Evolutionary conservation across 2,888 invertebrate genomes (phyloP).

Genomic region (Dione juno): DNA sequence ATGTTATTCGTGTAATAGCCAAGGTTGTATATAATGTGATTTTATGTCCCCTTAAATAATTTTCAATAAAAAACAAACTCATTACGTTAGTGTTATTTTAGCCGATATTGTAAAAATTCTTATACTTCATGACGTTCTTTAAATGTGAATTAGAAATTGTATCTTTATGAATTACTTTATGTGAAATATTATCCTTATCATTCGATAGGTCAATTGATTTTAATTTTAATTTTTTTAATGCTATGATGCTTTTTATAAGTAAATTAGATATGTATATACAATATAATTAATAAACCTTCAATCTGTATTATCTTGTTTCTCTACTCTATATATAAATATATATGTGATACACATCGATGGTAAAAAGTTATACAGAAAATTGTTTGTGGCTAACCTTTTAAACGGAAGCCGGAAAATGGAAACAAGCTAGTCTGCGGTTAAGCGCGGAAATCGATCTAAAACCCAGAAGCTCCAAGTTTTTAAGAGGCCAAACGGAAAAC

Average conservation of each 20-base stretch:
- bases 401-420: constrained; percentile 44
- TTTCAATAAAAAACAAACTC: too few relatives aligned
- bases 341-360: constrained; percentile 2
- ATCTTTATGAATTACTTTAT: not conserved
- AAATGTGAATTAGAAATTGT: not conserved
- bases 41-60: too few relatives aligned
- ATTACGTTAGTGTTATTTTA: too few relatives aligned
- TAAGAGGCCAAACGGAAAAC: constrained; percentile 37
- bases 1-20: too few relatives aligned
- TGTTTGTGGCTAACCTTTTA: constrained; percentile 41
- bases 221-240: too few relatives aligned
- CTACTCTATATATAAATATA: not conserved
- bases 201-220: not conserved
- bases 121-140: not conserved
- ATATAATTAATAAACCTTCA: not conserved
- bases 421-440: constrained; percentile 48
- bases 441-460: constrained; percentile 47
- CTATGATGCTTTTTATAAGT: too few relatives aligned
- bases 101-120: too few relatives aligned
- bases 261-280: not conserved
- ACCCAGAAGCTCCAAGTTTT: constrained; percentile 39
- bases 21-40: too few relatives aligned
- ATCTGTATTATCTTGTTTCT: not conserved
- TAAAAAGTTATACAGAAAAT: constrained; percentile 30
- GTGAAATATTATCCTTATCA: not conserved